Percentiles rank a stretch among this genome's conserved stretches.
Evolutionary conservation across 2,797 vertebrate species (phyloP).

Genomic region (Percopsis omiscomaycus): DNA sequence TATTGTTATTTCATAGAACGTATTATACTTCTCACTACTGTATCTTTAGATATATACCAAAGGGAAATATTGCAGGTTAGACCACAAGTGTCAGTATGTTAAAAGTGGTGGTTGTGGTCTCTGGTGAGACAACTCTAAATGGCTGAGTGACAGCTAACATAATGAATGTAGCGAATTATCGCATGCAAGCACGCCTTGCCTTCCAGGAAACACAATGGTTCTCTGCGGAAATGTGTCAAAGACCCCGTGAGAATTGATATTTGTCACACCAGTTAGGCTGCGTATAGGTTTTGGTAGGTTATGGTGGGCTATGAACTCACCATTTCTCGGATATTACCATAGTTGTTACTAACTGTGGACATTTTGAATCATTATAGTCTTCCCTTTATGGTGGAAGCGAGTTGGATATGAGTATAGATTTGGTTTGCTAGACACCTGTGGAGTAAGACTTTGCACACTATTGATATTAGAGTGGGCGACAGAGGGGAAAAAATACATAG

Average conservation of each 20-base stretch:
- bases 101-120: too few species aligned
- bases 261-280: conserved; percentile 9
- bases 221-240: conserved; percentile 21
- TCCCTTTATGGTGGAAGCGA: not conserved
- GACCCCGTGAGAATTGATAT: not conserved
- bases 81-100: too few species aligned
- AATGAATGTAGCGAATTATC: too few species aligned
- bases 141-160: too few species aligned
- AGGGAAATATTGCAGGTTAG: too few species aligned
- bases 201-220: not conserved
- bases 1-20: too few species aligned
- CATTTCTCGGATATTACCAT: conserved; percentile 48
- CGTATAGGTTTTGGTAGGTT: not conserved
- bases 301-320: conserved; percentile 10
- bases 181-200: not conserved
- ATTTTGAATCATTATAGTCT: conserved; percentile 25
- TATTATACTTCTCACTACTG: too few species aligned
- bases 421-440: not conserved
- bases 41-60: too few species aligned
- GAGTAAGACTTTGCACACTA: too few species aligned
- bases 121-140: too few species aligned
- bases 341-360: not conserved
- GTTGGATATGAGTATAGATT: conserved; percentile 37
- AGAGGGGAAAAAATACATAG: too few species aligned
- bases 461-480: too few species aligned